A percentile compares a stretch with the other conserved stretches of the same genome.
These are phyloP conservation scores for Platanista minor DNA, from an alignment of 2,113 vertebrate genomes.

Conservation along the genomic window DNA sequence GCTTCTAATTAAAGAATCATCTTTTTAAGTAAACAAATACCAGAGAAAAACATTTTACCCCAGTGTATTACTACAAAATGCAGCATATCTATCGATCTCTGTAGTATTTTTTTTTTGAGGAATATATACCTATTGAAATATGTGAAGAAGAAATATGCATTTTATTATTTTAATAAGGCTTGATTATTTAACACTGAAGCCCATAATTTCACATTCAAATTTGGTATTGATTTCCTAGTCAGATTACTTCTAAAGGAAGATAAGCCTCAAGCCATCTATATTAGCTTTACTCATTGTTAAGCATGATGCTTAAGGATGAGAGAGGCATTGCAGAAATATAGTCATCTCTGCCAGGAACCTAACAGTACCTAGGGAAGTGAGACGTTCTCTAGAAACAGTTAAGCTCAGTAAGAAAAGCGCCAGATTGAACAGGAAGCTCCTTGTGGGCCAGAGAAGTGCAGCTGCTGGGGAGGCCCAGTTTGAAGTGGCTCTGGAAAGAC, in stretches of 20 bases:
- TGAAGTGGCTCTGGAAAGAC: neutral
- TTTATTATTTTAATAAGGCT: neutral
- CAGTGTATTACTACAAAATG: neutral
- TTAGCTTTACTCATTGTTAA: neutral
- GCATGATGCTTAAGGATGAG: neutral
- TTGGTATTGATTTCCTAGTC: neutral
- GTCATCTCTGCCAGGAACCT: neutral
- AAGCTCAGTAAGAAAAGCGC: neutral
- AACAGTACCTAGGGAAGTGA: neutral
- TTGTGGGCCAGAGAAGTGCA: neutral
- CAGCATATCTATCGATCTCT: neutral
- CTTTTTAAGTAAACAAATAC: constrained; percentile 1
- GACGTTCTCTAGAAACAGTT: neutral
- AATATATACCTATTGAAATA: neutral
- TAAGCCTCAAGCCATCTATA: neutral
- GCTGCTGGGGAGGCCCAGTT: neutral
- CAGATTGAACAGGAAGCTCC: neutral
- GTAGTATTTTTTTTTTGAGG: neutral
- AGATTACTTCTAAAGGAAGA: neutral
- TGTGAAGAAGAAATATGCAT: neutral
- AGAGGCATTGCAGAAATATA: neutral
- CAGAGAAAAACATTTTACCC: neutral
- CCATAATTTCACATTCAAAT: constrained; percentile 1
- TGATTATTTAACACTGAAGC: neutral
- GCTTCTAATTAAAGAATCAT: neutral